Evolutionary conservation across 1,140 invertebrate genomes (phyloP).

Genomic region (Hycleus cichorii): DNA sequence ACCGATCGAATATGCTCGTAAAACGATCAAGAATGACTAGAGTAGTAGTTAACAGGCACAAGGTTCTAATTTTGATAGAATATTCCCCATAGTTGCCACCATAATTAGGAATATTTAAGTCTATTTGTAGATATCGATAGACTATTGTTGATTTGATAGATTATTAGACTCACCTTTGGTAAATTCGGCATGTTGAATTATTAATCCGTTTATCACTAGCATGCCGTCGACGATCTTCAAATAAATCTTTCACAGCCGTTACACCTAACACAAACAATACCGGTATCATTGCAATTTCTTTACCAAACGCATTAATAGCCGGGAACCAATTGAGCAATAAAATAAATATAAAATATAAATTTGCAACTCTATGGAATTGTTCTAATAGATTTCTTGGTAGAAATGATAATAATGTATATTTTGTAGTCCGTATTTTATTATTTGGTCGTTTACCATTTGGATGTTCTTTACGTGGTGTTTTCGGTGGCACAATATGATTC

Average conservation of each 20-base stretch:
- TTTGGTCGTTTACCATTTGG: constrained; percentile 72
- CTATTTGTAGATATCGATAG: no score
- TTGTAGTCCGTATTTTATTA: constrained; percentile 90
- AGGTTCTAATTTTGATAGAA: no score
- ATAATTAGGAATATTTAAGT: no score
- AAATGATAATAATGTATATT: constrained; percentile 91
- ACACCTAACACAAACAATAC: constrained; percentile 91
- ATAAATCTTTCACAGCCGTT: constrained; percentile 95
- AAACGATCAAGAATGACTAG: no score
- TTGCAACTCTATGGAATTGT: constrained; percentile 96
- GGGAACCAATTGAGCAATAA: constrained; percentile 94
- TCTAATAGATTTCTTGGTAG: constrained; percentile 95
- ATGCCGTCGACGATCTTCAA: constrained; percentile 87
- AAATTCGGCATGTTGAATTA: constrained; percentile 84
- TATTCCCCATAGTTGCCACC: no score
- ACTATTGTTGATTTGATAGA: no score
- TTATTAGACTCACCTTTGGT: constrained; percentile 66
- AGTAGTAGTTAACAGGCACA: no score
- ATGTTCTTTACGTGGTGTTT: constrained; percentile 68
- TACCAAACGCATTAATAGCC: constrained; percentile 89
- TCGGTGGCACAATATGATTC: constrained; percentile 72
- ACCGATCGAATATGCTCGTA: no score
- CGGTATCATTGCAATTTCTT: constrained; percentile 92
- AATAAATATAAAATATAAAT: constrained; percentile 97
- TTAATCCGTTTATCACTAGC: constrained; percentile 90